Evolutionary conservation across 2,113 vertebrate species (phyloP), one percentile per base, ranked within the genome.

Genomic region (Gavia stellata): DNA sequence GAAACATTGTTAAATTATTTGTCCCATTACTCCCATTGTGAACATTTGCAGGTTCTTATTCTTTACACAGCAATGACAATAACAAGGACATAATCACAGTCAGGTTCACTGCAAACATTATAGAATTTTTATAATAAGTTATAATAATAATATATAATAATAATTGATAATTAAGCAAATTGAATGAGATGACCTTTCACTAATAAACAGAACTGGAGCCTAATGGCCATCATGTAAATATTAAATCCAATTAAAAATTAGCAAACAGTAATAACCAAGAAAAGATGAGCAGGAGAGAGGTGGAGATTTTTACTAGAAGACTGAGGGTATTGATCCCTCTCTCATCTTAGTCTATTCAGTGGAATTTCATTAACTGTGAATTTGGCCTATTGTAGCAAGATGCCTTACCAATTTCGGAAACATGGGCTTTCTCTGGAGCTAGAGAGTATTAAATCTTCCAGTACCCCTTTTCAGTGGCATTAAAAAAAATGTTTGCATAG

Each of bases 101-200:
- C 44, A 89, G 36, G 28, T 78, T 93, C 87, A 58, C 38, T 72
- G 62, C 50, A 91, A 91, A 62, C 9, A 53, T 87, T 77, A 72
- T 13, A 59, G 38, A 72, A 83, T 59, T 47, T 17, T 87, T 91
- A 52, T 62, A 85, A 68, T 68, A 81, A 83, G 26, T 92, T 62
- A 52, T 74, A 68, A 89, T 88, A 86, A 78, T n/a, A 53, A 34
- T 21, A 61, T 56, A 68, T 74, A 55, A 75, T 74, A 94, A 80
- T 89, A 73, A 72, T 58, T 86, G 20, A 67, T 67, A 90, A 92
- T 93, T 90, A 92, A 92, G 45, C 29, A 90, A 92, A 96, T 94
- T 81, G 56, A 83, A 88, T 83, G 50, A 86, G 71, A 92, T 90
- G 31, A 91, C 82, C 71, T 90, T 92, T 78, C 63, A 80, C 74